Evolutionary conservation across 2,888 invertebrate genomes (phyloP).

Genomic region (Vandiemenella viatica): DNA sequence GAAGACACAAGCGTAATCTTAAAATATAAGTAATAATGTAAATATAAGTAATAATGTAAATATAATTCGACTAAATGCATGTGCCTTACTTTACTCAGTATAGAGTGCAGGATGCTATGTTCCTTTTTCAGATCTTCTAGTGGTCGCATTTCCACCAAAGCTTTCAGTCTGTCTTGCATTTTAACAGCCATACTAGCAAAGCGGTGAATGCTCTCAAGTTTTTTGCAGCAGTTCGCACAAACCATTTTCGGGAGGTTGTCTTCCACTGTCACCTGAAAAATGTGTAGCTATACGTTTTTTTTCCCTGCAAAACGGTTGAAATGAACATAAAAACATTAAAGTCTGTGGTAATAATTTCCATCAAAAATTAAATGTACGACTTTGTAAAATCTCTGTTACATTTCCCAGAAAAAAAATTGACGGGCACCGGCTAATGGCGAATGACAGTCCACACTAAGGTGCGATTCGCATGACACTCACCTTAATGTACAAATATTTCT

Average conservation of each 20-base stretch:
- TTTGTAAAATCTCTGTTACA: too few relatives aligned
- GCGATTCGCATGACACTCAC: too few relatives aligned
- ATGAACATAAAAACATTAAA: too few relatives aligned
- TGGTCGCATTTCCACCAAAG: slow-evolving; percentile 10
- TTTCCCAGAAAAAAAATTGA: too few relatives aligned
- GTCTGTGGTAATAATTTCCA: too few relatives aligned
- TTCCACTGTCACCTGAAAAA: slow-evolving; percentile 41
- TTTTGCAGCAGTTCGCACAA: slow-evolving; percentile 45
- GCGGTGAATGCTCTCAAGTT: slow-evolving; percentile 47
- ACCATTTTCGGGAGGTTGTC: slow-evolving; percentile 54
- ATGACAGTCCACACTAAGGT: slow-evolving; percentile 11
- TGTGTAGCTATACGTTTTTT: too few relatives aligned
- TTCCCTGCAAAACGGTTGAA: too few relatives aligned
- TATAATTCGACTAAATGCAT: too few relatives aligned
- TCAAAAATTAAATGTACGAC: too few relatives aligned
- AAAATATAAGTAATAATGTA: too few relatives aligned
- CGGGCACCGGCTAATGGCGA: slow-evolving; percentile 16
- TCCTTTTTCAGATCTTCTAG: slow-evolving; percentile 30
- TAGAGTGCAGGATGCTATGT: slow-evolving; percentile 35
- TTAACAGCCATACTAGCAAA: slow-evolving; percentile 49
- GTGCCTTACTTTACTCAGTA: slow-evolving; percentile 37
- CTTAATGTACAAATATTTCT: slow-evolving; percentile 50
- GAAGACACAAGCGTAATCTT: too few relatives aligned
- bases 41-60: too few relatives aligned
- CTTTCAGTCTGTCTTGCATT: slow-evolving; percentile 42